Percentiles rank a stretch among this genome's conserved stretches.
Evolutionary conservation across 1,140 invertebrate species (phyloP).

Genomic region (Popillia japonica): DNA sequence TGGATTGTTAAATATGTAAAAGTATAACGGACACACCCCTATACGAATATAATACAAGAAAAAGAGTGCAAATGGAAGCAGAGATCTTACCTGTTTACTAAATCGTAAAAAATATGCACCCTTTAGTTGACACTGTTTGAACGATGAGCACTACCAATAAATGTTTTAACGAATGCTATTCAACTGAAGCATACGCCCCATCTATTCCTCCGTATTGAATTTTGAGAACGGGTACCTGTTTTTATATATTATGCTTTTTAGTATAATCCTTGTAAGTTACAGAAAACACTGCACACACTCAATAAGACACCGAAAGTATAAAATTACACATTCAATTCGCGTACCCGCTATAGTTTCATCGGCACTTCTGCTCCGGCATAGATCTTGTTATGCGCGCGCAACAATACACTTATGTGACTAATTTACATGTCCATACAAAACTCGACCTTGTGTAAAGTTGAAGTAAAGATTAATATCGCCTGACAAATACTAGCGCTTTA

Average conservation of each 20-base stretch:
- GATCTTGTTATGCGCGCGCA: conserved; percentile 39
- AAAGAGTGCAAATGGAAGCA: not conserved
- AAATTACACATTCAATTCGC: conserved; percentile 41
- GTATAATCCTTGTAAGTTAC: not conserved
- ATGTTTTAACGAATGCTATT: conserved; percentile 35
- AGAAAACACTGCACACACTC: conserved; percentile 23
- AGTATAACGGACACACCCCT: not conserved
- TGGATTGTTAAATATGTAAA: not conserved
- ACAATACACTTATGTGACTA: conserved; percentile 8
- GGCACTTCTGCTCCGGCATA: conserved; percentile 37
- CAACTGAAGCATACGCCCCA: conserved; percentile 53
- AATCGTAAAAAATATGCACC: conserved; percentile 6
- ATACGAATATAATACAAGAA: not conserved
- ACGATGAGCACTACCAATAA: conserved; percentile 26
- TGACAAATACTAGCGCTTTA: conserved; percentile 54
- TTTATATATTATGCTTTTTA: not conserved
- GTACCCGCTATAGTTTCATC: conserved; percentile 38
- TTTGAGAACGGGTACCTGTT: not conserved
- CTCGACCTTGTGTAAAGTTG: not conserved
- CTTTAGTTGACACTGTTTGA: conserved; percentile 20
- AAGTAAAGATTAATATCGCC: conserved; percentile 2
- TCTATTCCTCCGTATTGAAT: conserved; percentile 43
- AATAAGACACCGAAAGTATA: conserved; percentile 32
- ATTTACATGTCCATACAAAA: conserved; percentile 9
- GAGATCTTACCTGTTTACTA: conserved; percentile 5